Percentiles rank a stretch among this genome's conserved stretches.
Evolutionary conservation across 37 sponge, comb jelly and placozoan species (phyloP).

Genomic region (Amphimedon queenslandica): DNA sequence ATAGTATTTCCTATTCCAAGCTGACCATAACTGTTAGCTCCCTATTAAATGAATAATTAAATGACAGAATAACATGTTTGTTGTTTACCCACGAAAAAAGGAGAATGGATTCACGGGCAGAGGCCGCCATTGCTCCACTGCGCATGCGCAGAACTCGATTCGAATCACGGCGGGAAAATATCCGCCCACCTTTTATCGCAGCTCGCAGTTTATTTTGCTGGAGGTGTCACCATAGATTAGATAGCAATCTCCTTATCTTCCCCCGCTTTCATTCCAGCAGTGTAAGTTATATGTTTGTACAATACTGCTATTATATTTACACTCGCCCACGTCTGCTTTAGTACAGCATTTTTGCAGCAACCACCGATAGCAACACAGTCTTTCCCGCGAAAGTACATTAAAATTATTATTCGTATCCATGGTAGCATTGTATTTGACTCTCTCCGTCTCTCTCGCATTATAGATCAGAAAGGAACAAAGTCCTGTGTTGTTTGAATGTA

Average conservation of each 20-base stretch:
- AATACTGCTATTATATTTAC: too few species aligned
- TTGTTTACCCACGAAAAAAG: conserved; percentile 42
- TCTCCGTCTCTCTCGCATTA: background rate
- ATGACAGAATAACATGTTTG: background rate
- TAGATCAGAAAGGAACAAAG: too few species aligned
- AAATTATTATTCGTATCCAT: background rate
- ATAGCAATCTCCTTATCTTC: too few species aligned
- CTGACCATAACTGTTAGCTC: conserved; percentile 82
- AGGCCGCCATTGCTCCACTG: conserved; percentile 10
- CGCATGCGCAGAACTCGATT: conserved; percentile 28
- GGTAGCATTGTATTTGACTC: background rate
- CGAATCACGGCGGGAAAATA: background rate
- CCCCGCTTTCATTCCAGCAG: too few species aligned
- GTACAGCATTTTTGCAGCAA: too few species aligned
- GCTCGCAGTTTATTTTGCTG: too few species aligned
- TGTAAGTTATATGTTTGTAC: too few species aligned
- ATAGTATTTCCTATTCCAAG: conserved; percentile 44
- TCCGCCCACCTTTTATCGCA: conserved; percentile 7
- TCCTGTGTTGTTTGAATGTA: too few species aligned
- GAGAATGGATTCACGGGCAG: background rate
- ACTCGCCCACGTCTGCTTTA: too few species aligned
- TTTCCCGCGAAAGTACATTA: background rate
- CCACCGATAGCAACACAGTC: too few species aligned
- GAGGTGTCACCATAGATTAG: too few species aligned
- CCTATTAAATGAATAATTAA: conserved; percentile 25